Evolutionary conservation across 1,140 invertebrate genomes (phyloP), one percentile per base, ranked within the genome.

Genomic region (Drosophila guanche): DNA sequence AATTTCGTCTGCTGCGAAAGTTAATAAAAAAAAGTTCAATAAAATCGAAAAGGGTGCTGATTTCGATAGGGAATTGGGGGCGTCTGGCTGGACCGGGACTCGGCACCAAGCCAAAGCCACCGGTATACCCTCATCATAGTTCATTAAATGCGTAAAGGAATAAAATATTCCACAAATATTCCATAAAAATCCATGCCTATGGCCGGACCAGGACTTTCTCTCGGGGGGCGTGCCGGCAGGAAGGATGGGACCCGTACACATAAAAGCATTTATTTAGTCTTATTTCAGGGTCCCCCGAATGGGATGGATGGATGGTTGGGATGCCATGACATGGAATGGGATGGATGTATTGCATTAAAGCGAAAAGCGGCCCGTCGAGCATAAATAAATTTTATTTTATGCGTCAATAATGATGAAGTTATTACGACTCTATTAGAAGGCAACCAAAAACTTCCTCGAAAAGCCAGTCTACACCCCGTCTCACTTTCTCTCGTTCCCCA

Each of bases 341-440:
- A 37, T 65, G 46, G 37, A 55, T 56, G 76, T 79, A 79, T 80
- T 79, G 76, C 79, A 81, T 72, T 76, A 81, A 77, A 81, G 59
- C 63, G 65, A 51, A 73, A 72, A 72, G 52, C 58, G 58, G 45
- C 41, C 59, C 63, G 22, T 22, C 70, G 42, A 81, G 67, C 78
- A 81, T 81, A 88, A 88, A 88, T 88, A 88, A 88, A 88, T 88
- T 88, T 88, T 78, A 79, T 88, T 88, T 88, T 88, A 88, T 88
- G 83, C 83, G 83, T 71, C 83, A 88, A 88, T 88, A 88, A 88
- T 88, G 83, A 88, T 88, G 83, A 88, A 88, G 83, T 88, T 88
- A 83, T 88, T 88, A 88, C 80, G 83, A 88, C 83, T 88, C 86
- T 88, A 88, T 88, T 88, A 88, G 83, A 71, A 71, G 66, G 62